Evolutionary conservation across 2,888 invertebrate species (phyloP).

Genomic region (Amphiduros pacificus): DNA sequence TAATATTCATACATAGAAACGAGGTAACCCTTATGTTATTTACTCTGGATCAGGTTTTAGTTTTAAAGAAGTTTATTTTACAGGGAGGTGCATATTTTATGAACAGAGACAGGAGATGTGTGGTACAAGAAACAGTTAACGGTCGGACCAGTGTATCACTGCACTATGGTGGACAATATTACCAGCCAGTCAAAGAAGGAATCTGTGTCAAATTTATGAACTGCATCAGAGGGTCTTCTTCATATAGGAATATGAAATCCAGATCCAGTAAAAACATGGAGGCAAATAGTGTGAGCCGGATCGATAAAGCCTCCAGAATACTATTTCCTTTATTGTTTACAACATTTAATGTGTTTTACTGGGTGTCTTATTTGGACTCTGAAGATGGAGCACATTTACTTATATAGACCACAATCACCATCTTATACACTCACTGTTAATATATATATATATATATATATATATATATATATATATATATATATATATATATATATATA

Average conservation of each 20-base stretch:
- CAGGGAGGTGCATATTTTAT: no score
- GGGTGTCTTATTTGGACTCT: slow-evolving; percentile 61
- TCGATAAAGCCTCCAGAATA: slow-evolving; percentile 76
- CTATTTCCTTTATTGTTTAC: slow-evolving; percentile 84
- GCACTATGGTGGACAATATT: slow-evolving; percentile 1
- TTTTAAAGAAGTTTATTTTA: no score
- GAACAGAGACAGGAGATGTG: not conserved
- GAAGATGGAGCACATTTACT: no score
- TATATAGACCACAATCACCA: no score
- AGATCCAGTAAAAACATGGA: not conserved
- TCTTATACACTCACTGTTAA: no score
- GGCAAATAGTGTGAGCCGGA: slow-evolving; percentile 76
- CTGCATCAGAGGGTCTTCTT: slow-evolving; percentile 26
- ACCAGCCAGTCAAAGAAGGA: slow-evolving; percentile 6
- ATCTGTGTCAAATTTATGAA: slow-evolving; percentile 24
- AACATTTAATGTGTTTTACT: slow-evolving; percentile 82
- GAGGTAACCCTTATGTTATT: no score
- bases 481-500: no score
- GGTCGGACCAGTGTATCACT: slow-evolving; percentile 5
- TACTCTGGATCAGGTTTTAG: no score
- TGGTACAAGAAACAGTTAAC: not conserved
- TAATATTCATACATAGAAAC: no score
- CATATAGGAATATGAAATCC: slow-evolving; percentile 21
- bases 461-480: no score
- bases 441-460: no score